Conservation (phyloP, 92 coral and sea anemone genomes). For the Actinostola sp. region DNA sequence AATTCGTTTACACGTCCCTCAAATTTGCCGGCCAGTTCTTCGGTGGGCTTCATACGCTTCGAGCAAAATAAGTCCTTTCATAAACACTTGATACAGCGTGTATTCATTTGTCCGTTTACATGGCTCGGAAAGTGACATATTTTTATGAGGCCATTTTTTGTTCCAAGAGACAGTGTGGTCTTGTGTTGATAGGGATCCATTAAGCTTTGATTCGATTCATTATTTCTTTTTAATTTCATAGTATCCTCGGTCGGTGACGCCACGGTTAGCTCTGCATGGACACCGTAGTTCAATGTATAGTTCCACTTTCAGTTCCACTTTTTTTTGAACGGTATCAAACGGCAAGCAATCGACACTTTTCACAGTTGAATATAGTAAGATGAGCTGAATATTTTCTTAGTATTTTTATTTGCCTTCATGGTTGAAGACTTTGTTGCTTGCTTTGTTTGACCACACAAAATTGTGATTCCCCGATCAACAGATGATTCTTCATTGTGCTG, state of each 20-base stretch:
- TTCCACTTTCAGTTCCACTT: constrained; percentile 56
- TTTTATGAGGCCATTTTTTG: constrained; percentile 50
- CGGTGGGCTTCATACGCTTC: constrained; percentile 85
- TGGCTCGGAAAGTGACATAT: constrained; percentile 76
- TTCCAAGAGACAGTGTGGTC: constrained; percentile 29
- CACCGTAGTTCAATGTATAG: constrained; percentile 73
- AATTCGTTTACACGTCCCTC: constrained; percentile 45
- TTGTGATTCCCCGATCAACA: no score
- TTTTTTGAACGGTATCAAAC: neutral
- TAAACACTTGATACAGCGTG: constrained; percentile 71
- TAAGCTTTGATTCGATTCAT: no score
- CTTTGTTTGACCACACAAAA: no score
- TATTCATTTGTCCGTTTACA: constrained; percentile 67
- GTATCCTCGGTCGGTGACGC: constrained; percentile 29
- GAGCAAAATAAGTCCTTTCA: constrained; percentile 89
- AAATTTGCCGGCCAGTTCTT: constrained; percentile 64
- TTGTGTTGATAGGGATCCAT: no score
- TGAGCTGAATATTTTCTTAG: no score
- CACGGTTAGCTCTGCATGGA: constrained; percentile 67
- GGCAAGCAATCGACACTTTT: constrained; percentile 5
- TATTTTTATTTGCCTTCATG: no score
- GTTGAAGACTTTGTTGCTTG: no score
- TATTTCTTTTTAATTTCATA: neutral
- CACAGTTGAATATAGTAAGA: no score
- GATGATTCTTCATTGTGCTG: no score